These are phyloP conservation scores for Platycercus adscitus DNA, from an alignment of 2,113 vertebrate species.

Conservation along the genomic window DNA sequence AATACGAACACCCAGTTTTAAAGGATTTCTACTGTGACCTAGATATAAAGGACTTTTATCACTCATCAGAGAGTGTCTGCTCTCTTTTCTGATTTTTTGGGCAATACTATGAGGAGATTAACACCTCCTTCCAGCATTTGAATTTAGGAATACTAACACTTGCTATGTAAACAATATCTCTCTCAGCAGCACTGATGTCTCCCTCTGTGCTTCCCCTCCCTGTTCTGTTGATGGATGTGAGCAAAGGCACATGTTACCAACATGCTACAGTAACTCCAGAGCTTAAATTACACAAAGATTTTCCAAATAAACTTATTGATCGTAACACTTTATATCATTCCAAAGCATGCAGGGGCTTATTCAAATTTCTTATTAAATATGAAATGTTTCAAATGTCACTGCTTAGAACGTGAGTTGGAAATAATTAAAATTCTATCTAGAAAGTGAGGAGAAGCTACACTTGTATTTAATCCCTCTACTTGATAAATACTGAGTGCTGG, in stretches of 20 bases:
- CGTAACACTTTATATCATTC: background rate
- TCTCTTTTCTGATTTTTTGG: background rate
- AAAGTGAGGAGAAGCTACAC: background rate
- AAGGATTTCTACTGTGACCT: background rate
- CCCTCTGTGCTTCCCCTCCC: background rate
- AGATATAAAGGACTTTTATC: background rate
- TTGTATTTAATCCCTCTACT: background rate
- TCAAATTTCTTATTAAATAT: background rate
- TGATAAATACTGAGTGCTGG: background rate
- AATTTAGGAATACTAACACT: background rate
- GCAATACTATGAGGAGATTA: background rate
- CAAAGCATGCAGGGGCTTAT: background rate
- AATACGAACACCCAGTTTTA: background rate
- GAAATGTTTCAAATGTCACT: background rate
- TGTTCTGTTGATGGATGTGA: background rate
- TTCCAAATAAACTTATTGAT: background rate
- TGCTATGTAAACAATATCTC: background rate
- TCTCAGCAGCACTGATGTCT: background rate
- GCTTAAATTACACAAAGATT: background rate
- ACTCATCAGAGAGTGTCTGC: background rate
- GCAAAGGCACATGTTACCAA: background rate
- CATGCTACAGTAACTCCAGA: background rate
- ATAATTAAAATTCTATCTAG: background rate
- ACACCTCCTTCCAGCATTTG: background rate
- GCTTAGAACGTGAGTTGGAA: background rate